Conservation (phyloP, 2,797 vertebrate genomes). For the Pangasius sanitwongsei region DNA sequence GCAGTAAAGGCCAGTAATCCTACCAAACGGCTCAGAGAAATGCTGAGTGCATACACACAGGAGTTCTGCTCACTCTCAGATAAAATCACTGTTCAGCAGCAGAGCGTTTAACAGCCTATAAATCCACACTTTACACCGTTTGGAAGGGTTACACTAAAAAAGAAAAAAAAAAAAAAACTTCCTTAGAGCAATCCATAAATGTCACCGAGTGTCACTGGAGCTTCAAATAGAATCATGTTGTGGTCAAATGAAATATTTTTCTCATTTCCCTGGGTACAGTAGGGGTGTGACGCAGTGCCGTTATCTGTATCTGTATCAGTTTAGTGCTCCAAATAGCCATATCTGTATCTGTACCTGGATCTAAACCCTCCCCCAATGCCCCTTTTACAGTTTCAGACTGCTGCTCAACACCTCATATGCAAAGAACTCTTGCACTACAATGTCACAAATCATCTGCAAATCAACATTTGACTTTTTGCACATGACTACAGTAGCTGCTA, state of each 20-base stretch:
- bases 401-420: background rate
- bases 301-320: background rate
- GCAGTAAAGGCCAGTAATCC: conserved; percentile 24
- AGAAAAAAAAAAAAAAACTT: background rate
- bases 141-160: background rate
- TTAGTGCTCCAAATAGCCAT: background rate
- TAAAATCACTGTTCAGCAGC: conserved; percentile 4
- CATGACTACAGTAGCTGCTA: too few species aligned
- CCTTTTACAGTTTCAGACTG: background rate
- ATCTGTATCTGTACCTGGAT: background rate
- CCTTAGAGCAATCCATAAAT: background rate
- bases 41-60: conserved; percentile 3
- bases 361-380: background rate
- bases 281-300: background rate
- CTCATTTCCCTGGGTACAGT: background rate
- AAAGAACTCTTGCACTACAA: background rate
- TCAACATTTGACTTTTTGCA: too few species aligned
- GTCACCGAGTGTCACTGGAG: background rate
- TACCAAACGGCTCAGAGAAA: conserved; percentile 18
- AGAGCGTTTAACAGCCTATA: conserved; percentile 21
- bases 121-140: conserved; percentile 1
- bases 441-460: too few species aligned
- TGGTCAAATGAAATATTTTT: background rate
- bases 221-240: background rate
- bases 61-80: conserved; percentile 3